phyloP scores from a whole-genome alignment of 1,140 invertebrate genomes.

The Harlomillsia oculata region DNA sequence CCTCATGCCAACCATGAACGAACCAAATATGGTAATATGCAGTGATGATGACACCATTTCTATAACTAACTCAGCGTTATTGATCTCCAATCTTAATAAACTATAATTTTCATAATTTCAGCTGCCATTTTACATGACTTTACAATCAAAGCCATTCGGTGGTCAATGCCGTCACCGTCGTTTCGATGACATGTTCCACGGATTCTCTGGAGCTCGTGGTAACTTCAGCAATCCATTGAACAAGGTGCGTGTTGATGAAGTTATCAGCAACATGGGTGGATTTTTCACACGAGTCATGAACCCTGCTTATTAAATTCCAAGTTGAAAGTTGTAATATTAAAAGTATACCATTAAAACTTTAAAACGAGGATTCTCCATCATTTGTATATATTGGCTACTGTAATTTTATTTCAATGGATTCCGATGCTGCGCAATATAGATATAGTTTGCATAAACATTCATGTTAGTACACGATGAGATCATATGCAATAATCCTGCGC shows the following conservation, averaged over 20 bases:
- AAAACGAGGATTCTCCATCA: no score
- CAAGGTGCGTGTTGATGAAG: slow-evolving; percentile 21
- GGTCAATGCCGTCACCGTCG: slow-evolving; percentile 16
- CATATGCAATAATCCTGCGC: no score
- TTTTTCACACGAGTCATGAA: slow-evolving; percentile 4
- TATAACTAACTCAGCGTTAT: not conserved
- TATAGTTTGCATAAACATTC: no score
- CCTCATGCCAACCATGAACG: slow-evolving; percentile 17
- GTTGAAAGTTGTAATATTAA: no score
- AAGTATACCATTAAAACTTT: no score
- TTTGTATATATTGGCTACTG: no score
- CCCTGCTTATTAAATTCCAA: not conserved
- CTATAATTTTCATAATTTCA: not conserved
- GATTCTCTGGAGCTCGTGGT: slow-evolving; percentile 23
- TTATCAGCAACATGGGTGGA: slow-evolving; percentile 1
- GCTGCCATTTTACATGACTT: not conserved
- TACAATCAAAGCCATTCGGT: not conserved
- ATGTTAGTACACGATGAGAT: no score
- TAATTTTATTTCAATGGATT: no score
- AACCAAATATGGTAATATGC: slow-evolving; percentile 28
- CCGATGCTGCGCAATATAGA: no score
- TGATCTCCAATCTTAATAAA: not conserved
- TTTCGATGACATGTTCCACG: slow-evolving; percentile 29
- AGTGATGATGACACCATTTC: not conserved
- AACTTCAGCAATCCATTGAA: slow-evolving; percentile 22